Evolutionary conservation across 92 coral and sea anemone species (phyloP), one percentile per base, ranked within the genome.

Genomic region (Palythoa heliodiscus): DNA sequence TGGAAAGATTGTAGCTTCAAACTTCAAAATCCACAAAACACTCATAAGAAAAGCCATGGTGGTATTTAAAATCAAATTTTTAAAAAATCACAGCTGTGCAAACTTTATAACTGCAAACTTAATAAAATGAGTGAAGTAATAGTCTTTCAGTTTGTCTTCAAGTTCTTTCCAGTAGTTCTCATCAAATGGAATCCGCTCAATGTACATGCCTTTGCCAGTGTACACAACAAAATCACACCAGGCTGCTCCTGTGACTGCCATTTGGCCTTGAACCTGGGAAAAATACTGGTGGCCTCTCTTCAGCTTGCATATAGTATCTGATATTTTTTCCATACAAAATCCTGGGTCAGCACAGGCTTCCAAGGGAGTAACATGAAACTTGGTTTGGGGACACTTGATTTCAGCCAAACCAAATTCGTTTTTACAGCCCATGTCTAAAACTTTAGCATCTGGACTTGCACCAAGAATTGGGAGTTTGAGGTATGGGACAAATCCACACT

Each of bases 331-430:
- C 64, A 57, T 57, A 57, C 64, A 57, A 57, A 57, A 57, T 57
- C 64, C 64, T 57, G 64, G 64, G 64, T 57, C 64, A 57, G 64
- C 64, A 57, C 64, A 57, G 64, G 64, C 64, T 57, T 57, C 64
- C 64, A 57, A 57, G 64, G 64, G 64, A 57, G 64, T 57, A 15
- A 57, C 64, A 57, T 57, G 22, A 57, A 57, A 57, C 64, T 57
- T 57, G 64, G 64, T 57, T 57, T 57, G 64, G 64, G 64, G 64
- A 57, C 64, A 57, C 64, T 57, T 57, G 64, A 57, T 57, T 57
- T 57, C 64, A 57, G 64, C 64, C 64, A 57, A 57, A 57, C 64
- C 22, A 57, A 57, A 57, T 57, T 57, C 64, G 11, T 57, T 57
- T 57, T 57, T 57, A 57, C 64, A 57, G 64, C 64, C 64, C 22